Base-by-base conservation (phyloP, 2,797 vertebrate species). In the Bovichtus diacanthus region DNA sequence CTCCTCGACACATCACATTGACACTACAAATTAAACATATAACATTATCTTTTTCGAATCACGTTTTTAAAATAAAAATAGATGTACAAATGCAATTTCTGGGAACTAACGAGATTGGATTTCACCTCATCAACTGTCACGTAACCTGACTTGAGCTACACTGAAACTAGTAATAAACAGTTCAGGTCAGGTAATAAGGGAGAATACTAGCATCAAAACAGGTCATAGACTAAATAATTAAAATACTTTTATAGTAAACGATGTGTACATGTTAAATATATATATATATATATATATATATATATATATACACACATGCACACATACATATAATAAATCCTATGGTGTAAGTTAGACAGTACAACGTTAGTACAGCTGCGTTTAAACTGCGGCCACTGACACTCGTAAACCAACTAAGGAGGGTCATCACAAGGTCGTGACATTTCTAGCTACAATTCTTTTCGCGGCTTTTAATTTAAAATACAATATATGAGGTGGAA, bases 341-440 rank as follows among this genome's bases (percentile, higher is more conserved):
- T 4, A 9, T 13, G 3, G 2, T 5, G 7, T 9, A 9, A 36
- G 16, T 23, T 4, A 16, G 11, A 19, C 3, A 2, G 10, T 8
- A 0, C 5, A 19, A 46, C 2, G 23, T 38, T 51, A 6, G 23
- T 49, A 15, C 0, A 21, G 16, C 59, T 90, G 87, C 86, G 88
- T 25, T 43, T 25, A 58, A n/a, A 12, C 47, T 80, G 80, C 82
- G 79, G 44, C 5, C 9, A 69, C 1, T 83, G 81, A 91, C 77
- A 0, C 80, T 78, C 80, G 5, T 54, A 70, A 88, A 88, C 34
- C 8, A 38, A 69, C 41, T 25, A 5, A 77, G 50, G 59, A 71
- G 87, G 92, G 94, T 94, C 94, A 92, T 79, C 61, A 49, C 93
- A 95, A 95, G 94, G 94, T 90, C 94, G 91, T 76, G 71, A 38